Base-by-base conservation (phyloP, 37 sponge, comb jelly and placozoan species). In the Ephydatia muelleri region DNA sequence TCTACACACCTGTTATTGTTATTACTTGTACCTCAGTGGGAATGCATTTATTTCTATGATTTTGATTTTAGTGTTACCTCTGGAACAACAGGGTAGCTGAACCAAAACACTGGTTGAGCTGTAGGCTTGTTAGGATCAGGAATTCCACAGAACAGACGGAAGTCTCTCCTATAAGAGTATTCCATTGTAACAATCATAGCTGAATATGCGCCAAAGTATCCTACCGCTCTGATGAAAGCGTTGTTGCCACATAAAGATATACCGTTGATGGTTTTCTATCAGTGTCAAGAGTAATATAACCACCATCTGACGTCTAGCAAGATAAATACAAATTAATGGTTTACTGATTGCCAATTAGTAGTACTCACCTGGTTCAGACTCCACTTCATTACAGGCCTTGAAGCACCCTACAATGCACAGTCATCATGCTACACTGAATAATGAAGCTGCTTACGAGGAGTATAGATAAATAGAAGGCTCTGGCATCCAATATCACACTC, bases 101-200 rank as follows among this genome's bases (percentile, higher is more conserved):
- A 82, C 96, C 96, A 96, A 25, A 96, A 35, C 25, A 96, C 91
- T 37, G 93, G 91, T 29, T 96, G 96, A 11, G 86, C 77, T 11
- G 73, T 78, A 39, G 96, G 91, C 5, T 70, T 68, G 57, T 14
- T 57, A 19, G 57, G 57, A 75, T 90, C 91, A 67, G 91, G 91
- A 38, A 43, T 70, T 25, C 85, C 88, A 47, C 79, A 88, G 39
- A 92, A 78, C 38, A 92, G 86, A 21, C 96, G 73, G 76, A 96
- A 96, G 57, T 96, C 96, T 65, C 93, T 85, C 84, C 93, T 88
- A 31, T 35, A 57, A 16, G 16, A 11, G 19, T 57, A 1, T 11
- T 13, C 19, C 0, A 19, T 4, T 11, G 9, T 21, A 57, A 57
- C 0, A 14, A 43, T 11, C 16, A 1, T 57, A 57, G 57, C 57